Evolutionary conservation across 2,888 invertebrate genomes (phyloP), one percentile per base, ranked within the genome.

Genomic region (Anthrax anthrax): DNA sequence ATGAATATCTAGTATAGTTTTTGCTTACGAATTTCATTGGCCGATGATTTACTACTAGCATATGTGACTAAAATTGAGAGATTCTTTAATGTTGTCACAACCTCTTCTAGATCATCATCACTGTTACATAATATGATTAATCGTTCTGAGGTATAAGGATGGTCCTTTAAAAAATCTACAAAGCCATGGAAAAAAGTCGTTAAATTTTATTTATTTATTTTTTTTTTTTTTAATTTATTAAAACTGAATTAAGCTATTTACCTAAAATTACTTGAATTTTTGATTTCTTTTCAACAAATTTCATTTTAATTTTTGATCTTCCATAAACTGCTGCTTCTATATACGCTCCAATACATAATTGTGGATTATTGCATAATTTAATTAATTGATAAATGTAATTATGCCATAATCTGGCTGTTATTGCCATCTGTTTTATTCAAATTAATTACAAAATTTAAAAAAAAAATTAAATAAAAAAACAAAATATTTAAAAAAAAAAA

Each of bases 261-360:
- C 51, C 47, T 17, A 47, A 19, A 8, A 51, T 39, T 32, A 29
- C 43, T 8, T 34, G 40, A n/a, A 56, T 51, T 51, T 62, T 62
- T 16, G 55, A 50, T 3, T 37, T 39, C 17, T 49, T 52, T 5
- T 54, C 51, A 29, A 56, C 53, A 47, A 74, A 60, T 48, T 70
- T 65, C 23, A 76, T 58, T 14, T 65, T 64, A 40, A 75, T 65
- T 58, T 68, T 49, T 52, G 73, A 66, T 60, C 74, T 54, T n/a
- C 78, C 80, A 64, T 82, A 87, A 14, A 85, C 66, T 0, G 83
- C 77, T 41, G 84, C 84, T 65, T 88, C 87, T 53, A 84, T 72
- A 54, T 77, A 78, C 18, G 83, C 80, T 0, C 79, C 76, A 46
- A 88, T 80, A 47, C 81, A 77, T 5, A 86, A 65, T 1, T 80